Evolutionary conservation across 2,113 vertebrate species (phyloP).

Genomic region (Mus pahari): DNA sequence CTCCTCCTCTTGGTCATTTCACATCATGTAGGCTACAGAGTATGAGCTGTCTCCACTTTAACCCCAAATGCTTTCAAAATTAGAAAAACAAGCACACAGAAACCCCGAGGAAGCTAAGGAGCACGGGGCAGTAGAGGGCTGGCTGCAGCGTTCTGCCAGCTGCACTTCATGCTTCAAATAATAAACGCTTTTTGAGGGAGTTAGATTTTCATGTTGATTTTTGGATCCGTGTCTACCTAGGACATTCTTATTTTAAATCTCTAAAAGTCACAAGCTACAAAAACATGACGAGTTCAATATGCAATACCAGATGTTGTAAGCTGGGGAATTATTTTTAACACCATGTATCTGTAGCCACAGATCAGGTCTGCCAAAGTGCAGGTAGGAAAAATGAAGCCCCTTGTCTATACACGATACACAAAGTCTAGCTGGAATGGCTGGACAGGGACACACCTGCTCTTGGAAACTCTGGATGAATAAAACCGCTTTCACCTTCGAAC

Average conservation of each 20-base stretch:
- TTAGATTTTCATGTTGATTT: background rate
- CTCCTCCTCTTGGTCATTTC: background rate
- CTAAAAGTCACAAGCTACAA: constrained; percentile 13
- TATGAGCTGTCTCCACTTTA: background rate
- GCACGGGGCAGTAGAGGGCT: background rate
- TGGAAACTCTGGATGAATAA: background rate
- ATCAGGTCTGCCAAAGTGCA: background rate
- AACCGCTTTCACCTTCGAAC: constrained; percentile 2
- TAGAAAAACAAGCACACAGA: background rate
- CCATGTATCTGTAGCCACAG: background rate
- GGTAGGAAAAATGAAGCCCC: background rate
- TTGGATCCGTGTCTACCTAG: background rate
- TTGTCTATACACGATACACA: background rate
- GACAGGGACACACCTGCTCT: background rate
- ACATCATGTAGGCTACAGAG: background rate
- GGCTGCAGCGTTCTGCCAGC: background rate
- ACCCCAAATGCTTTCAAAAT: constrained; percentile 9
- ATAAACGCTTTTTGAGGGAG: background rate
- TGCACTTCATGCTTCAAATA: background rate
- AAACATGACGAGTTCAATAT: background rate
- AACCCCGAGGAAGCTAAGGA: background rate
- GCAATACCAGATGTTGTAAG: background rate
- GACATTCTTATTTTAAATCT: background rate
- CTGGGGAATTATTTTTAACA: background rate
- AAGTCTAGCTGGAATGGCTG: background rate